These are phyloP conservation scores for Bombylius discolor DNA, from an alignment of 2,888 invertebrate genomes.

Conservation along the genomic window DNA sequence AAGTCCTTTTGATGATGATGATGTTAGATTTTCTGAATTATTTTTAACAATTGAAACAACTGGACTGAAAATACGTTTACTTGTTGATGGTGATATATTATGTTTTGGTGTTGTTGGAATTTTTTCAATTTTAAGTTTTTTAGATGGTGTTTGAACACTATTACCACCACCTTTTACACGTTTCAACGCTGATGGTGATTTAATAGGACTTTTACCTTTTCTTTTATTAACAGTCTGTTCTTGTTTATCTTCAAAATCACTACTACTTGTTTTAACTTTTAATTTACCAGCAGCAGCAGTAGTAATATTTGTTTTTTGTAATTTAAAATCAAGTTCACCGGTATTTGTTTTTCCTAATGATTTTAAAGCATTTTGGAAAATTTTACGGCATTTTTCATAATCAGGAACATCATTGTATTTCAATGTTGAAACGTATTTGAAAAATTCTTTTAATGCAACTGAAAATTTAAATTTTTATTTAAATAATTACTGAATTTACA, in stretches of 20 bases:
- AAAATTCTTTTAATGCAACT: conserved; percentile 49
- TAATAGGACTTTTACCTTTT: neutral
- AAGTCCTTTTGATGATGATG: neutral
- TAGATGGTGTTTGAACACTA: conserved; percentile 8
- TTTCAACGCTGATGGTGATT: neutral
- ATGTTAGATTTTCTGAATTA: conserved; percentile 16
- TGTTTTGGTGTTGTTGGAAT: neutral
- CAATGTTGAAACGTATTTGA: conserved; percentile 53
- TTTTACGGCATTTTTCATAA: conserved; percentile 54
- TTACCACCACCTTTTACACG: conserved; percentile 1
- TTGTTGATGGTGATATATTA: neutral
- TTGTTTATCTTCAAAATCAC: neutral
- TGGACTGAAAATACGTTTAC: conserved; percentile 25
- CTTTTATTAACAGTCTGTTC: neutral
- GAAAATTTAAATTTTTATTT: conserved; percentile 22
- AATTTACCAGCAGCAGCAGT: neutral
- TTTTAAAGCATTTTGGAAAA: conserved; percentile 54
- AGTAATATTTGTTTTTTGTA: conserved; percentile 6
- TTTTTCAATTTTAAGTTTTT: neutral
- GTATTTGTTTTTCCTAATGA: conserved; percentile 42
- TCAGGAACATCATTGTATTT: conserved; percentile 60
- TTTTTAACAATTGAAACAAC: conserved; percentile 12
- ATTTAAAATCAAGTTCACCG: conserved; percentile 41
- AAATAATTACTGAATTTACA: neutral
- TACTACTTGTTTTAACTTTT: neutral